Evolutionary conservation across 2,797 vertebrate species (phyloP), one percentile per base, ranked within the genome.

Genomic region (Emys orbicularis): DNA sequence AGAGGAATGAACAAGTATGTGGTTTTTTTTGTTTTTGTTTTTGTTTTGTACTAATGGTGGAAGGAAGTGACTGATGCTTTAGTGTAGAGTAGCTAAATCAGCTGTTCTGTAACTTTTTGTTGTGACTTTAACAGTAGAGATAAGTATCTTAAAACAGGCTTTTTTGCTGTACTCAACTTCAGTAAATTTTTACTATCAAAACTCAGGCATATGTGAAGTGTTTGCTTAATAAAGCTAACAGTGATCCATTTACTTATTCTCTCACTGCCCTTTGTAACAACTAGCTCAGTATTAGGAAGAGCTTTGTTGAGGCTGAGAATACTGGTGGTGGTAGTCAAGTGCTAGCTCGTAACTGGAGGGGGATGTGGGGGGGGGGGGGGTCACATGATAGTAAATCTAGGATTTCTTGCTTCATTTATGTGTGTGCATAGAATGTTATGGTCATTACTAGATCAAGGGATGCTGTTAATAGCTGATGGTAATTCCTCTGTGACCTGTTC

Each of bases 381-480:
- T 98, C 98, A 98, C 96, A 96, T 98, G 98, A 98, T 95, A 87
- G 91, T 85, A 97, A 95, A 97, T 93, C 96, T 96, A 93, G 86
- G 95, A 96, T 97, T 96, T 97, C 95, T 95, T 97, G 94, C 92
- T 96, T 95, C 96, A 96, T 93, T 97, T 97, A 92, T 88, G 95
- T 96, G 94, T 54, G 84, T 90, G 84, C 92, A 90, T 84, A 89
- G 87, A 92, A 89, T 87, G 91, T 89, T 94, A 95, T 93, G 92
- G 74, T 93, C 92, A 97, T 92, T 97, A 88, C 88, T 50, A 79
- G 76, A 88, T 89, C 88, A 87, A 89, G 86, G 90, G 96, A 95
- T 96, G 94, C 92, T 94, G 95, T 83, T 89, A 91, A 91, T 83
- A 89, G 83, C 87, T 96, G 94, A 97, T 89, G 82, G 92, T 86